phyloP scores from a whole-genome alignment of 2,797 vertebrate species.

The Cyclura pinguis region DNA sequence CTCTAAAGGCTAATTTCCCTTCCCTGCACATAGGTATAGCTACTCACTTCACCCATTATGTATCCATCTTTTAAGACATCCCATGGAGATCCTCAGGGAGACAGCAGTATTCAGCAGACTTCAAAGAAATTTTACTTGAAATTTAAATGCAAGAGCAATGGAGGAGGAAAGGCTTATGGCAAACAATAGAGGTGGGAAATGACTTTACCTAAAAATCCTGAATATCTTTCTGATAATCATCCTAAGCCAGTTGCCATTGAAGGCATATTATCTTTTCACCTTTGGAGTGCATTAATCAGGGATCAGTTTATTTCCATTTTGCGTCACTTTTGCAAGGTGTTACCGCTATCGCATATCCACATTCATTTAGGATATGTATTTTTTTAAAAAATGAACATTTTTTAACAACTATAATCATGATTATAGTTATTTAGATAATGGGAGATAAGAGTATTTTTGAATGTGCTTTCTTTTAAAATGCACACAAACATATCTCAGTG shows the following conservation, averaged over 20 bases:
- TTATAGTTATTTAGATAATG: not conserved
- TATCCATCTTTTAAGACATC: not conserved
- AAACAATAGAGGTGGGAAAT: not conserved
- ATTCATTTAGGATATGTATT: not conserved
- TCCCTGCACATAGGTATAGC: not conserved
- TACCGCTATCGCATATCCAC: not conserved
- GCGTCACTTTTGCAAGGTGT: not conserved
- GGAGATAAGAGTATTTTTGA: not conserved
- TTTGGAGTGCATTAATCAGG: not conserved
- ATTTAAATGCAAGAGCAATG: constrained; percentile 11
- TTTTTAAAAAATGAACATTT: not conserved
- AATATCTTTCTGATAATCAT: not conserved
- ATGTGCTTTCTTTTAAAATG: not conserved
- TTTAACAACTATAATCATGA: not conserved
- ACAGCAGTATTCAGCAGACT: not conserved
- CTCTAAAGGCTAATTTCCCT: not conserved
- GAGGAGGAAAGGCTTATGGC: not conserved
- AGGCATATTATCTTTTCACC: not conserved
- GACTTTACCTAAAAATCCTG: not conserved
- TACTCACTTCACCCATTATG: not conserved
- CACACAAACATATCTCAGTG: not conserved
- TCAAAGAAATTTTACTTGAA: not conserved
- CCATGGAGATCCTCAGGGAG: not conserved
- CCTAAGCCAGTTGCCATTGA: not conserved
- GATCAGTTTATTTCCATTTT: not conserved